These are phyloP conservation scores for Rhyacichthys aspro DNA, from an alignment of 2,797 vertebrate genomes.

Conservation along the genomic window DNA sequence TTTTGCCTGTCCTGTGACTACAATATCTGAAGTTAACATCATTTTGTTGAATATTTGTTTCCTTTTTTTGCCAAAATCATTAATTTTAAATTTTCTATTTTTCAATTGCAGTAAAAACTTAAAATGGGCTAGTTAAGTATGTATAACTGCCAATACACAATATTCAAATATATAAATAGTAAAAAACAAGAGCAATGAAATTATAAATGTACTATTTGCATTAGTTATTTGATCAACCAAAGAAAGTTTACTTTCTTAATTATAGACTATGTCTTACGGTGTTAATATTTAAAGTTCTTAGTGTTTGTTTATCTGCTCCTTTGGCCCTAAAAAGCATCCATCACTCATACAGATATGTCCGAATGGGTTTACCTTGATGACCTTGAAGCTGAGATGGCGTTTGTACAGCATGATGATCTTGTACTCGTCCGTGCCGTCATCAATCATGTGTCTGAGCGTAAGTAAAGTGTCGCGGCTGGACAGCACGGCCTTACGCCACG, in stretches of 20 bases:
- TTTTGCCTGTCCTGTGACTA: no score
- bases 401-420: constrained; percentile 99
- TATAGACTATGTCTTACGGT: background rate
- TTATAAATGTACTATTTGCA: no score
- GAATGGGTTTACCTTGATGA: constrained; percentile 89
- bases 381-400: constrained; percentile 95
- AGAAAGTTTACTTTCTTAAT: background rate
- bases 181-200: no score
- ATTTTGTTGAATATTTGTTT: no score
- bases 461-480: constrained; percentile 93
- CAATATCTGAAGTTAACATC: no score
- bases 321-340: constrained; percentile 3
- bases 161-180: no score
- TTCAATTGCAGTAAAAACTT: no score
- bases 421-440: constrained; percentile 95
- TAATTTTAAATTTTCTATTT: no score
- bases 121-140: no score
- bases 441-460: constrained; percentile 92
- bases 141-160: no score
- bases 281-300: background rate
- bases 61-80: no score
- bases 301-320: background rate
- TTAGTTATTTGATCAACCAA: no score
- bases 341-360: background rate
- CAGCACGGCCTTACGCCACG: constrained; percentile 92